Conservation (phyloP, 2,113 vertebrate species). For the Monarcha castaneiventris region DNA sequence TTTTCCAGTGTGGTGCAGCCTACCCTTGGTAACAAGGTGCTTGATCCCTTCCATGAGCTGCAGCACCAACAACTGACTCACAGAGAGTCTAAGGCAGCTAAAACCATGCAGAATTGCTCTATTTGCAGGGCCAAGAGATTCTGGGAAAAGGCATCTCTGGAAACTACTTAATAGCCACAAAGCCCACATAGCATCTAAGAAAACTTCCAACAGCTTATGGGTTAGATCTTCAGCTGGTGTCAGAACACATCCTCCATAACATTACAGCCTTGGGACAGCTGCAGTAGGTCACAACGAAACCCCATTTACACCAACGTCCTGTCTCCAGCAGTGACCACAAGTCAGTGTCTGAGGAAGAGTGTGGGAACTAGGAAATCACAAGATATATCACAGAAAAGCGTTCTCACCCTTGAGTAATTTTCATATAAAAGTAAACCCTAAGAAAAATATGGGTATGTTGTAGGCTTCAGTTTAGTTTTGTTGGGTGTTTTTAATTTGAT, state of each 20-base stretch:
- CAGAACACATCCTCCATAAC: neutral
- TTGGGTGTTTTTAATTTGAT: neutral
- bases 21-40: neutral
- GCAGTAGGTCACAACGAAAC: neutral
- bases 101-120: neutral
- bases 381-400: neutral
- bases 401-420: neutral
- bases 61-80: constrained; percentile 45
- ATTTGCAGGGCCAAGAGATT: neutral
- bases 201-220: neutral
- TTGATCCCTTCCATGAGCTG: constrained; percentile 24
- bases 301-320: neutral
- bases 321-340: neutral
- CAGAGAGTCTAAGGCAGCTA: neutral
- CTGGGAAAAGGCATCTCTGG: neutral
- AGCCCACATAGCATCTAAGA: neutral
- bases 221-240: neutral
- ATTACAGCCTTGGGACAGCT: neutral
- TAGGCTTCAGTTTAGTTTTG: neutral
- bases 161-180: neutral
- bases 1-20: neutral
- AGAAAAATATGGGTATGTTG: neutral
- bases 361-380: neutral
- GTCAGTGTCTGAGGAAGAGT: neutral
- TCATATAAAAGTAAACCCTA: neutral